Evolutionary conservation across 30 jellyfish, hydroid and myxozoan genomes (phyloP), one percentile per base, ranked within the genome.

Genomic region (Morbakka virulenta): DNA sequence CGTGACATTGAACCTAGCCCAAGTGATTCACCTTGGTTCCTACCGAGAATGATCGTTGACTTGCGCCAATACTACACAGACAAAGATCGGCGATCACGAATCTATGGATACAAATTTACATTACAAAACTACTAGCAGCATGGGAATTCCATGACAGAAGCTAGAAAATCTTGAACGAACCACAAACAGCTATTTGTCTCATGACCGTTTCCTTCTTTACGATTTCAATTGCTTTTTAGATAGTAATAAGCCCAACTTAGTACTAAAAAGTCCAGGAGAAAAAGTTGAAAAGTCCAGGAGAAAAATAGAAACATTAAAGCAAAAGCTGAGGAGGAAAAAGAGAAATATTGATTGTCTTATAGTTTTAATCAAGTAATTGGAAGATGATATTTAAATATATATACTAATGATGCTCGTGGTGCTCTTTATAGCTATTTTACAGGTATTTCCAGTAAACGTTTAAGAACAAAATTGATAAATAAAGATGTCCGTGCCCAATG

Each of bases 381-480:
- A 67, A 29, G 70, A 67, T 13, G 25, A 67, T 3, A 67, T 29
- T n/a, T 70, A 21, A 11, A 21, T 70, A n/a, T n/a, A n/a, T n/a
- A n/a, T n/a, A 29, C 69, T 13, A 9, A n/a, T 12, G 71, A 49
- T 70, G 71, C 82, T 20, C 52, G 50, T 70, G 3, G 49, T 35
- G 4, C 21, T 21, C 23, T 70, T 4, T 24, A 41, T 24, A 28
- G 49, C 36, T 0, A 70, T 0, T 70, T 70, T 70, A 28, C 91
- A 26, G 91, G 91, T 22, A 17, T 78, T 24, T 12, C 90, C 3
- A 14, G 74, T 0, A 89, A 78, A 67, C 13, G 67, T 11, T 66
- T 67, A 25, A 67, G 23, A 20, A 21, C 62, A 33, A 35, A 78
- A n/a, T 30, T 0, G n/a, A 22, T 3, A 14, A 79, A 70, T 32